phyloP scores from a whole-genome alignment of 2,888 invertebrate species.

The Nemoura dubitans region DNA sequence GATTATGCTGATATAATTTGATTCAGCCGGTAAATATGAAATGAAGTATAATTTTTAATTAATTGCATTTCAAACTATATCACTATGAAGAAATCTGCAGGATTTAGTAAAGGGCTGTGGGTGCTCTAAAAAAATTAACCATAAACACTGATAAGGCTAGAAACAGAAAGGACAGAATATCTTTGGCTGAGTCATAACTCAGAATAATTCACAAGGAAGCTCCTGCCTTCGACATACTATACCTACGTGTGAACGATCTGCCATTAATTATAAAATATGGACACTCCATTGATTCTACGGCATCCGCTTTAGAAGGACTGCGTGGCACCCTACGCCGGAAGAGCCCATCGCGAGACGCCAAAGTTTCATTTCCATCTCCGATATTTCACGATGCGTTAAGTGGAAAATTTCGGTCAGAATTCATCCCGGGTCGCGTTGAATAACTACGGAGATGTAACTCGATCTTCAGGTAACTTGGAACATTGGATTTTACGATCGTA shows the following conservation, averaged over 20 bases:
- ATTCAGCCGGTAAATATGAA: too few species aligned
- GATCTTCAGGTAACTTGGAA: neutral
- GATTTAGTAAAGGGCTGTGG: too few species aligned
- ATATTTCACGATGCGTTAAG: conserved; percentile 12
- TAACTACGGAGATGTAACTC: neutral
- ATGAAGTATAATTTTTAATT: too few species aligned
- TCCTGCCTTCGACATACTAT: conserved; percentile 36
- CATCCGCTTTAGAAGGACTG: neutral
- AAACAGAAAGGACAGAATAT: conserved; percentile 8
- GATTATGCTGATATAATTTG: too few species aligned
- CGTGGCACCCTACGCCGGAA: neutral
- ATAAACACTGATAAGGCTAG: neutral
- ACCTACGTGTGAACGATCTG: conserved; percentile 37
- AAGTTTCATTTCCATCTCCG: conserved; percentile 12
- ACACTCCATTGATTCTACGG: conserved; percentile 25
- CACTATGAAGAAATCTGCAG: too few species aligned
- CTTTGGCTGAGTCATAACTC: conserved; percentile 28
- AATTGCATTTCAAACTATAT: too few species aligned
- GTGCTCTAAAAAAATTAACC: neutral
- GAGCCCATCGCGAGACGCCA: neutral
- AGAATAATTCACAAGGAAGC: conserved; percentile 41
- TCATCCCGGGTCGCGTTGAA: neutral
- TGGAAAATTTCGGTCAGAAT: conserved; percentile 7
- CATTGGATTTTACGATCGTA: neutral
- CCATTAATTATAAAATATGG: conserved; percentile 37